Conservation (phyloP, 2,888 invertebrate genomes). For the Drosophila sordidapex region DNA sequence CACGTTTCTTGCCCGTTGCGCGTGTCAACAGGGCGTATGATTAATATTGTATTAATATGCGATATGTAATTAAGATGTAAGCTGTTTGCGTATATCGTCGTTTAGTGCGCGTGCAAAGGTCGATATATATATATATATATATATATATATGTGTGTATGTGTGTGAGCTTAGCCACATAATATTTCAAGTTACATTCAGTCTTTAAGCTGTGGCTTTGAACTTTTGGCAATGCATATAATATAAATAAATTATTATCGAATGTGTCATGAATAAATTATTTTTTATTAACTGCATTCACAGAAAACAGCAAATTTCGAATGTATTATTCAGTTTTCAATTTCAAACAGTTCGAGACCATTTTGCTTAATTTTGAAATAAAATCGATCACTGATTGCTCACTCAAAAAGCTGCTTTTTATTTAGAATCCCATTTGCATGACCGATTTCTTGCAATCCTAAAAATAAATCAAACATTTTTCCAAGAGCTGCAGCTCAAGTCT, state of each 20-base stretch:
- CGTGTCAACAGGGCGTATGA: constrained; percentile 81
- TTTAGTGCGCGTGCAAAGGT: constrained; percentile 20
- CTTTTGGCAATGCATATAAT: background rate
- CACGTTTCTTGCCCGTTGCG: constrained; percentile 56
- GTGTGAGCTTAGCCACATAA: constrained; percentile 6
- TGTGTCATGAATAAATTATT: constrained; percentile 34
- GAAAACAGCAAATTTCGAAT: constrained; percentile 2
- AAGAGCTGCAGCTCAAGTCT: background rate
- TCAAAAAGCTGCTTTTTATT: background rate
- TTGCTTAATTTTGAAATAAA: background rate
- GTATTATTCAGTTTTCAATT: constrained; percentile 5
- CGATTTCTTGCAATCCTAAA: background rate
- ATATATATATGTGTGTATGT: background rate
- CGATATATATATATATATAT: background rate
- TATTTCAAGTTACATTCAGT: constrained; percentile 18
- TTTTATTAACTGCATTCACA: constrained; percentile 15
- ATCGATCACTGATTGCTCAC: background rate
- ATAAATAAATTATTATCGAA: constrained; percentile 32
- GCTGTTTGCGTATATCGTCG: constrained; percentile 65
- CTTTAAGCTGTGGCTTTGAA: constrained; percentile 13
- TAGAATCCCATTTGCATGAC: background rate
- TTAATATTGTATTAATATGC: constrained; percentile 81
- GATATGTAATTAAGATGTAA: constrained; percentile 80
- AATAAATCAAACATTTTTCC: background rate
- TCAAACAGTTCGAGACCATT: background rate